These are phyloP conservation scores for Psilopsiagon aurifrons DNA, from an alignment of 2,113 vertebrate genomes.

Conservation along the genomic window DNA sequence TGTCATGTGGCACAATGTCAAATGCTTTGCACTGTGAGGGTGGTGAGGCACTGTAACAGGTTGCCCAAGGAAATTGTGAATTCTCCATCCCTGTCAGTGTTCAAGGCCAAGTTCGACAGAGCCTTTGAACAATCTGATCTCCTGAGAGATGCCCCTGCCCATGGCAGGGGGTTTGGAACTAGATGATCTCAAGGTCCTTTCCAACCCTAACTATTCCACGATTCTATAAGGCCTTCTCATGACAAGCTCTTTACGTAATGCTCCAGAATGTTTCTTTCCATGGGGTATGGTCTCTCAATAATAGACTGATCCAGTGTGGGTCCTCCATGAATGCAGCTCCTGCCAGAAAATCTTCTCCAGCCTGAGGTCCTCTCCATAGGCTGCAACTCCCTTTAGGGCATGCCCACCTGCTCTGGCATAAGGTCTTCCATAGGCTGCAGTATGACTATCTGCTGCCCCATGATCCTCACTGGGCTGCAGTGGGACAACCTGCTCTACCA, in stretches of 20 bases:
- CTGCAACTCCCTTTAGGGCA: background rate
- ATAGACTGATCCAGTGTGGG: background rate
- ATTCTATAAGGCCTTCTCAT: background rate
- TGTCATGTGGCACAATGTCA: too few relatives aligned
- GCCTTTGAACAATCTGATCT: background rate
- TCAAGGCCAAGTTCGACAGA: background rate
- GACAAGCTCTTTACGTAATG: background rate
- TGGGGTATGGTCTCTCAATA: background rate
- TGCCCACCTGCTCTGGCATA: rapidly evolving
- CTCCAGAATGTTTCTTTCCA: background rate
- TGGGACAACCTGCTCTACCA: background rate
- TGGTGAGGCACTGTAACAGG: background rate
- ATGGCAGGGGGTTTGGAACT: background rate
- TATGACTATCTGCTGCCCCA: background rate
- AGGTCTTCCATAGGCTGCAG: background rate
- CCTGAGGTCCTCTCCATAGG: background rate
- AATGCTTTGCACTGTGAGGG: background rate
- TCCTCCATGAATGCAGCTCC: rapidly evolving
- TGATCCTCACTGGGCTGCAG: background rate
- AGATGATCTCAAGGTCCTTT: background rate
- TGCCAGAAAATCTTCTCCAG: background rate
- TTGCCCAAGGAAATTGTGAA: background rate
- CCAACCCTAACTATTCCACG: background rate
- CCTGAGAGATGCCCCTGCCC: background rate
- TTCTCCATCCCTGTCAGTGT: background rate